A percentile compares a stretch with the other conserved stretches of the same genome.
Evolutionary conservation across 2,888 invertebrate species (phyloP).

Genomic region (Druceiella hillmani): DNA sequence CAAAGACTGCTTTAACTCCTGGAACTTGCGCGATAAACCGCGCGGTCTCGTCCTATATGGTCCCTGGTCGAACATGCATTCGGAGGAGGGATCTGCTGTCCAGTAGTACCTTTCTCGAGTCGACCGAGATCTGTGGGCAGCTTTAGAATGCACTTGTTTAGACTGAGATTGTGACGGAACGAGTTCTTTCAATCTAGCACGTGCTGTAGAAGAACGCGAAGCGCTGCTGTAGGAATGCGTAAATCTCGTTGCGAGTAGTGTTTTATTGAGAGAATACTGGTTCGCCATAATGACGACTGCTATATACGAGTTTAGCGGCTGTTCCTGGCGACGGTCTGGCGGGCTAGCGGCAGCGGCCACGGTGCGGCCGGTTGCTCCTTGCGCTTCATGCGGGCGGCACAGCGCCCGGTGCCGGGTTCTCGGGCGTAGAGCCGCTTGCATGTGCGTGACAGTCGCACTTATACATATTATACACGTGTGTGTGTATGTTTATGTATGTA

Average conservation of each 20-base stretch:
- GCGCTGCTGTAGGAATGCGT: conserved; percentile 86
- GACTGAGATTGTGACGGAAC: conserved; percentile 91
- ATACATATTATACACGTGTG: no score
- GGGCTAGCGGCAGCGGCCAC: conserved; percentile 58
- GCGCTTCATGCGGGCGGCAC: conserved; percentile 46
- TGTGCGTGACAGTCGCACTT: no score
- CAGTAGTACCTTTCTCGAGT: conserved; percentile 97
- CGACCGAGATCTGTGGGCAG: conserved; percentile 86
- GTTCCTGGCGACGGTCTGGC: conserved; percentile 91
- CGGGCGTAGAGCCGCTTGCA: conserved; percentile 30
- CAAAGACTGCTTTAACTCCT: conserved; percentile 65
- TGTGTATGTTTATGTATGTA: no score
- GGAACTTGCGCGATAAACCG: conserved; percentile 90
- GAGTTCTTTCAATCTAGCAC: conserved; percentile 98
- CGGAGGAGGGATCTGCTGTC: conserved; percentile 95
- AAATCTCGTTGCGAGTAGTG: conserved; percentile 94
- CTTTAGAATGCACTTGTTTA: conserved; percentile 98
- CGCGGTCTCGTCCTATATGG: conserved; percentile 88
- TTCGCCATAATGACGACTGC: conserved; percentile 98
- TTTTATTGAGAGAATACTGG: conserved; percentile 84
- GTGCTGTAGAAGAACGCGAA: conserved; percentile 92
- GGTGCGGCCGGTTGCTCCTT: conserved; percentile 42
- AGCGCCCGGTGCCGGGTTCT: conserved; percentile 25
- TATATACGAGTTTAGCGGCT: conserved; percentile 95
- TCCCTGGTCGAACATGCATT: conserved; percentile 97